These are phyloP conservation scores for Hydractinia echinata DNA, from an alignment of 30 jellyfish, hydroid and myxozoan species.

Conservation along the genomic window DNA sequence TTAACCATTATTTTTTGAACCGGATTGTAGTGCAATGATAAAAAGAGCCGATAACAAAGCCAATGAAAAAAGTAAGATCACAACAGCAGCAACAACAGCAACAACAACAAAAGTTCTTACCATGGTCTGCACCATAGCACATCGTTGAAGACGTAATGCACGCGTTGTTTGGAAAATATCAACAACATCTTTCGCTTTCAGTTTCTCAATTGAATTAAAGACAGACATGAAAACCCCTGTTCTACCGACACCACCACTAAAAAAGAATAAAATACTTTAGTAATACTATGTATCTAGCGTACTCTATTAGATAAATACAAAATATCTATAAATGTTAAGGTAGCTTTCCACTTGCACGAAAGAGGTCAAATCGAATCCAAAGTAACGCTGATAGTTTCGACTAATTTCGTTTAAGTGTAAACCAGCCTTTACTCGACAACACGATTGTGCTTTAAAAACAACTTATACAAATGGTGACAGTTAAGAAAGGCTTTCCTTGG, in stretches of 20 bases:
- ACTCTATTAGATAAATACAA: background rate
- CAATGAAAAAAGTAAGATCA: background rate
- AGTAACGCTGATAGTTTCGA: too few relatives aligned
- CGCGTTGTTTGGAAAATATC: constrained; percentile 94
- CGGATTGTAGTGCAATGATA: too few relatives aligned
- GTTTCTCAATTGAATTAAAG: constrained; percentile 68
- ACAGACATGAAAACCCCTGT: constrained; percentile 94
- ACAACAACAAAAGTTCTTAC: constrained; percentile 66
- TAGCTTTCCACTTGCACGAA: too few relatives aligned
- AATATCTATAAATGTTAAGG: too few relatives aligned
- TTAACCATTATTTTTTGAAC: too few relatives aligned
- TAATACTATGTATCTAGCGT: background rate
- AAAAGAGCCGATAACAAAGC: background rate
- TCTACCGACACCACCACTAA: constrained; percentile 99
- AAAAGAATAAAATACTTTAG: constrained; percentile 5
- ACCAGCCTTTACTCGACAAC: too few relatives aligned
- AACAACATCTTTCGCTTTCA: constrained; percentile 76
- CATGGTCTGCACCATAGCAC: constrained; percentile 98
- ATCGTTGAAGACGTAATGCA: constrained; percentile 78
- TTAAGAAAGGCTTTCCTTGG: too few relatives aligned
- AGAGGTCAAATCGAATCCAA: too few relatives aligned
- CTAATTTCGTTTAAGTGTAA: too few relatives aligned
- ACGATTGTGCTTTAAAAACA: too few relatives aligned
- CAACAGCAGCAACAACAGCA: background rate
- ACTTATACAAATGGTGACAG: too few relatives aligned